Base-by-base conservation (phyloP, 2,797 vertebrate species). In the Propithecus perrieri region DNA sequence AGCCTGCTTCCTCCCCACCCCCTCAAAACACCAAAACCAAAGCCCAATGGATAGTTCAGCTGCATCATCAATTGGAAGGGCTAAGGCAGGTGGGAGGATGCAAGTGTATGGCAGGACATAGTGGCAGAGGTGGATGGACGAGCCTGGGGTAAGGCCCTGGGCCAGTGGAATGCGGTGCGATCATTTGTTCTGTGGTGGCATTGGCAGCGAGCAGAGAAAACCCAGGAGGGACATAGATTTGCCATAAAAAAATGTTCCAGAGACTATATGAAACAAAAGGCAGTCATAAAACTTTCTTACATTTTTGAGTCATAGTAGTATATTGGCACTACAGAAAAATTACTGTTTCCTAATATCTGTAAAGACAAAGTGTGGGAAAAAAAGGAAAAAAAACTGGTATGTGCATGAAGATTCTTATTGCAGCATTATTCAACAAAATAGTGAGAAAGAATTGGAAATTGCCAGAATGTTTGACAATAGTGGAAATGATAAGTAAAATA, bases 261-360 rank as follows among this genome's bases (percentile, higher is more conserved):
- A 46, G 30, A 74, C 61, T 81, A 7, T 87, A 63, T 18, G 71
- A 91, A 93, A 79, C 74, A 86, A 94, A 95, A 93, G 7, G 17
- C 28, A 81, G 12, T 22, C 84, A 89, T 95, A 88, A 87, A 87
- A 80, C 41, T 55, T 61, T 69, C 53, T 69, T 89, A 71, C n/a
- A 79, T 61, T 71, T 92, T 95, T 96, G 76, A 96, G n/a, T 92
- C 20, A n/a, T 72, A 41, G 53, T 28, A n/a, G 17, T 87, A 93
- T 9, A 48, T 28, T 69, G 41, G 3, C 8, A 30, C 24, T 76
- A 90, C 72, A 91, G 69, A 75, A 91, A 97, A 92, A 78, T 61
- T 38, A 38, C 61, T 53, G 24, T 80, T 93, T 87, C 11, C 30
- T 74, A 63, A 53, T 85, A 65, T n/a, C 33, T 41, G 41, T 72